A percentile compares a stretch with the other conserved stretches of the same genome.
Evolutionary conservation across 1,140 invertebrate genomes (phyloP).

Genomic region (Drosophila truncata): DNA sequence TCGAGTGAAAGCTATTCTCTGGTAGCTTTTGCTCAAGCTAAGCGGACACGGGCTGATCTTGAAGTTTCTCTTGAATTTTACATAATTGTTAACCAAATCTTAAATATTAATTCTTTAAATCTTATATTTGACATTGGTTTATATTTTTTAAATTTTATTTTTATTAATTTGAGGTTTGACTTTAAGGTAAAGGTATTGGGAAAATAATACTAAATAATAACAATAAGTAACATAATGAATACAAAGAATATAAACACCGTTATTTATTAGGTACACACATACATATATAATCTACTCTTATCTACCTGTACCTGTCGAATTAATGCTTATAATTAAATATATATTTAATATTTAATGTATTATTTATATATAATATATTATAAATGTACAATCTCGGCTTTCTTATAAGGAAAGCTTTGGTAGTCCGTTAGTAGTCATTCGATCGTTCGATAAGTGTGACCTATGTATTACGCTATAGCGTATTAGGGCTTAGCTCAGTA

Average conservation of each 20-base stretch:
- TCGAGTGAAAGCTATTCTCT: background rate
- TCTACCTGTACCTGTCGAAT: background rate
- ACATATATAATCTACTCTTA: background rate
- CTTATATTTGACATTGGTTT: background rate
- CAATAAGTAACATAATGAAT: too few species aligned
- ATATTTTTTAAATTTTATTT: background rate
- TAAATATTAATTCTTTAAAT: background rate
- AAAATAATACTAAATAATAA: too few species aligned
- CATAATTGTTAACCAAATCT: background rate
- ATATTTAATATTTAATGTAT: too few species aligned
- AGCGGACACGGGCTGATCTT: background rate
- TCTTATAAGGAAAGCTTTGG: background rate
- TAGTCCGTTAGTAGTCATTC: background rate
- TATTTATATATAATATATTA: too few species aligned
- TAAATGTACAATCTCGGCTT: background rate
- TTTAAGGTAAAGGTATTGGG: too few species aligned
- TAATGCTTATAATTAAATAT: background rate
- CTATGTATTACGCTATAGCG: background rate
- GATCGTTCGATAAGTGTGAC: background rate
- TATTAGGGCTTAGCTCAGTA: background rate
- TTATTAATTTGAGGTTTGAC: background rate
- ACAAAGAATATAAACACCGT: too few species aligned
- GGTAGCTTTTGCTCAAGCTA: conserved; percentile 31
- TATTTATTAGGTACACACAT: too few species aligned
- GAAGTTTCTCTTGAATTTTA: background rate